These are phyloP conservation scores for Notarius lentiginosus DNA, from an alignment of 2,113 vertebrate species.

Conservation along the genomic window DNA sequence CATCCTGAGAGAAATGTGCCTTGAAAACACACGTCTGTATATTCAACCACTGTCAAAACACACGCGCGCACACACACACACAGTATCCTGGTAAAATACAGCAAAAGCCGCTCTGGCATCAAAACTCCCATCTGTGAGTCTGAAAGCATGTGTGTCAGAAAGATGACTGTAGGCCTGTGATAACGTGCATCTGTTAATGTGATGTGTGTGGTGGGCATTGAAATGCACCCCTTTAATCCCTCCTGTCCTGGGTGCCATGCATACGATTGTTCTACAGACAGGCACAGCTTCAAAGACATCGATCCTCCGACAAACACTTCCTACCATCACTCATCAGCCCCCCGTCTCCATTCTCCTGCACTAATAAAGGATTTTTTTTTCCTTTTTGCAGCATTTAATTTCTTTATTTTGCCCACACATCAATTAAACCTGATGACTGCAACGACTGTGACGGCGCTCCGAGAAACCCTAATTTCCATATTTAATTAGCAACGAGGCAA, in stretches of 20 bases:
- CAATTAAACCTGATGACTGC: constrained; percentile 33
- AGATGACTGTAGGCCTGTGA: constrained; percentile 43
- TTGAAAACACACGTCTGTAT: neutral
- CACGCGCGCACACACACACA: constrained; percentile 21
- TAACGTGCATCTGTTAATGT: constrained; percentile 37
- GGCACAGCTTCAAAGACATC: constrained; percentile 39
- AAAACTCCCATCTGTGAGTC: constrained; percentile 10
- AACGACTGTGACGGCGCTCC: constrained; percentile 6
- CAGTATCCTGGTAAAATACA: neutral
- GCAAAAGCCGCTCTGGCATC: neutral
- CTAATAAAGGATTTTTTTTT: constrained; percentile 22
- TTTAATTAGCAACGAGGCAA: constrained; percentile 55
- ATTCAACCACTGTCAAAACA: neutral
- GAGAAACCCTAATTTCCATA: constrained; percentile 49
- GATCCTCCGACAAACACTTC: constrained; percentile 13
- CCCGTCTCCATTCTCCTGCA: constrained; percentile 3
- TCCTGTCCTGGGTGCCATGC: constrained; percentile 23
- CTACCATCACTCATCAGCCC: constrained; percentile 33
- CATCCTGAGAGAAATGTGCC: neutral
- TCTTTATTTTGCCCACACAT: constrained; percentile 35
- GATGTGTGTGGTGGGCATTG: constrained; percentile 40
- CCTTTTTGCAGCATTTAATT: constrained; percentile 28
- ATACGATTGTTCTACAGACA: constrained; percentile 22
- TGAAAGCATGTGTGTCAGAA: constrained; percentile 20
- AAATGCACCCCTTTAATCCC: constrained; percentile 41